phyloP scores from a whole-genome alignment of 1,140 invertebrate genomes.

The Neomicropteryx cornuta region DNA sequence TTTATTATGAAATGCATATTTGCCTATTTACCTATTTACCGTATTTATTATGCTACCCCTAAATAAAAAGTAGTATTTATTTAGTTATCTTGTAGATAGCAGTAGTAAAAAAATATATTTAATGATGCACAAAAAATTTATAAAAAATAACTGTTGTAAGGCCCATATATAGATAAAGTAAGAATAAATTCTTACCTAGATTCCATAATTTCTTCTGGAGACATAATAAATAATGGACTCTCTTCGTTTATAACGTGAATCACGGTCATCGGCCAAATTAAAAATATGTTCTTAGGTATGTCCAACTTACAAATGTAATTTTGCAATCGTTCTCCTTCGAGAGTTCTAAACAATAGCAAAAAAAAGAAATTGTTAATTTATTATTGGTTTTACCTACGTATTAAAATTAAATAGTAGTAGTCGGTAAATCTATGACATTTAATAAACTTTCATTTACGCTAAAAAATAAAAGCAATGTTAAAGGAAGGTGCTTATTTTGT shows the following conservation, averaged over 20 bases:
- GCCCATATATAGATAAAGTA: too few species aligned
- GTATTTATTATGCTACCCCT: too few species aligned
- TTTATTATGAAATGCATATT: too few species aligned
- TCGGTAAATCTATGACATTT: too few species aligned
- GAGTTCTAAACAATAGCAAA: slow-evolving; percentile 19
- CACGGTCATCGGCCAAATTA: slow-evolving; percentile 53
- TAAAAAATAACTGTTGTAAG: too few species aligned
- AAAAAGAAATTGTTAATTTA: slow-evolving; percentile 1
- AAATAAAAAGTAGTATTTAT: too few species aligned
- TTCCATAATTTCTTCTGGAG: slow-evolving; percentile 41
- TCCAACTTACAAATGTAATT: slow-evolving; percentile 32
- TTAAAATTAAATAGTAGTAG: too few species aligned
- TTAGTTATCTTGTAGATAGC: too few species aligned
- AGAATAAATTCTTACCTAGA: slow-evolving; percentile 41
- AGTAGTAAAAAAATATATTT: too few species aligned
- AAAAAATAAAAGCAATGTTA: background rate
- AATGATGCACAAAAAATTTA: too few species aligned
- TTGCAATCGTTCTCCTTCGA: slow-evolving; percentile 29
- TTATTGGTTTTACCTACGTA: slow-evolving; percentile 3
- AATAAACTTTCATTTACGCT: too few species aligned
- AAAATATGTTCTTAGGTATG: slow-evolving; percentile 32
- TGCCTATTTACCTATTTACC: too few species aligned
- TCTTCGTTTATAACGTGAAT: slow-evolving; percentile 46
- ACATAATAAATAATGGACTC: slow-evolving; percentile 45
- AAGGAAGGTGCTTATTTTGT: background rate